Evolutionary conservation across 2,113 vertebrate genomes (phyloP), one percentile per base, ranked within the genome.

Genomic region (Ardeotis arabs): DNA sequence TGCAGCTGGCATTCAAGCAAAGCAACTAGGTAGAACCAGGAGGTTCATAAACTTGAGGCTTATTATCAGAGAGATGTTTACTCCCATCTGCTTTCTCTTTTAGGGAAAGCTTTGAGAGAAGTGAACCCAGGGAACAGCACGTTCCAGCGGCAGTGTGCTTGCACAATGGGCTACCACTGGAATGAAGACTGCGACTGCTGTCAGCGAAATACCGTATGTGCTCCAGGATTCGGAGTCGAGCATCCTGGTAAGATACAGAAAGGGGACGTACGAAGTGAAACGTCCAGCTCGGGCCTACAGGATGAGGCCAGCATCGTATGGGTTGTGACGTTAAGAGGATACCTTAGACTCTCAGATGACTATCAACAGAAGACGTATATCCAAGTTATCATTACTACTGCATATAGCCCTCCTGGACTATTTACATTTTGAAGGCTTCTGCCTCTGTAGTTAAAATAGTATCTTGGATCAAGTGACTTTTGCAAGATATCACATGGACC

Each of bases 161-260:
- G 99, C 82, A 98, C 44, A 0, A 9, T 97, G 2, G 98, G 98
- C 37, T 98, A 98, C 93, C 99, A 99, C 90, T 99, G 99, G 94
- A 98, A 93, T 44, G 97, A 98, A 73, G 99, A 99, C 97, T 99
- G 99, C 3, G 98, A 98, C 95, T 99, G 95, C 97, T 99, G 99
- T 45, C 98, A 98, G 87, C 92, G 94, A 56, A 99, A 99, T 66
- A 88, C 96, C 47, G 87, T 96, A 63, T 99, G 99, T 70, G 72
- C 72, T 7, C 96, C 98, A 0, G 99, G 99, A 22, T 97, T 96
- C 0, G 99, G 99, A 78, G 98, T 98, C 5, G 88, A 91, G 89
- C 86, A 93, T 58, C 98, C 98, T 52, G 96, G 98, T 98, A 96
- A 93, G 97, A 84, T 3, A 66, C 28, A 29, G 81, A 75, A 45